Evolutionary conservation across 2,888 invertebrate species (phyloP), one percentile per base, ranked within the genome.

Genomic region (Nephrocerus scutellatus): DNA sequence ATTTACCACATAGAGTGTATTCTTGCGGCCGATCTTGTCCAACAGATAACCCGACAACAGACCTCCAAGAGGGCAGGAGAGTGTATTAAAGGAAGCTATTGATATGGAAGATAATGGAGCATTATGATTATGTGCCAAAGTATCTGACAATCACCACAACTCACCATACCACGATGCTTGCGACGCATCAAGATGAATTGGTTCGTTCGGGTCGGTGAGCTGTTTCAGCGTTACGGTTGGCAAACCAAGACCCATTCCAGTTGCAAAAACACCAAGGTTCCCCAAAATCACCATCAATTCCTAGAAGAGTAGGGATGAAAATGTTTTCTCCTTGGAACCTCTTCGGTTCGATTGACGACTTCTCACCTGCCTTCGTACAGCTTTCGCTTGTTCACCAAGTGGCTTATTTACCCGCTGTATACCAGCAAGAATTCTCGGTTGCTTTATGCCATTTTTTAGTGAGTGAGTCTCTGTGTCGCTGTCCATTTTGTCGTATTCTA

Each of bases 141-240:
- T 29, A 14, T 6, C 9, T 20, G 21, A 30, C 6, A 13, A 6
- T 10, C 7, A 2, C 6, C 4, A 15, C 6, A 21, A 32, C 49
- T 52, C 53, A 63, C 62, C 61, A 49, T 63, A 69, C 68, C 68
- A 69, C 3, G 68, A 59, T 6, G 56, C 58, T 43, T 69, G 57
- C 3, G 56, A 46, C 1, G 30, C 22, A 6, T 48, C 51, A n/a
- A 69, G 47, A 37, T 57, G 47, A 3, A 61, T 55, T 2, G 51
- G 20, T 32, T 64, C 60, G 5, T 47, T 50, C 8, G 48, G 31
- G 39, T 57, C 55, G 5, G 44, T 61, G 6, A 69, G 50, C 30
- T 63, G 60, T 4, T 39, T 32, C 18, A 63, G 36, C 2, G 61
- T 57, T 2, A 68, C 57, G 2, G 68, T 60, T 16, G 68, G 69